Percentiles rank a stretch among this genome's conserved stretches.
phyloP scores from a whole-genome alignment of 2,888 invertebrate genomes.

The Antheraea assamensis region DNA sequence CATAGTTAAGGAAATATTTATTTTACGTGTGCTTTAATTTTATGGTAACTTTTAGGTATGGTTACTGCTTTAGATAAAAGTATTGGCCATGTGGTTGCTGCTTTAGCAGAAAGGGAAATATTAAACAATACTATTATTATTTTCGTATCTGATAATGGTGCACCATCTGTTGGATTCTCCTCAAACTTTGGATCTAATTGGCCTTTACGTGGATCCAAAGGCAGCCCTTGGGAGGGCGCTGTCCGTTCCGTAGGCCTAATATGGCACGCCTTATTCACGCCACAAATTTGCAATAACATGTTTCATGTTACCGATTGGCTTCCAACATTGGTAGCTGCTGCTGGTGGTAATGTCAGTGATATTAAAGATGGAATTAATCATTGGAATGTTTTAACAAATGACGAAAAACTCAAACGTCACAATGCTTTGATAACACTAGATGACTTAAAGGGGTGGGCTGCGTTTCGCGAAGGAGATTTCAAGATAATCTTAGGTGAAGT shows the following conservation, averaged over 20 bases:
- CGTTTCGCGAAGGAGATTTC: slow-evolving; percentile 52
- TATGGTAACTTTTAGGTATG: slow-evolving; percentile 64
- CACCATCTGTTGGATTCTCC: slow-evolving; percentile 84
- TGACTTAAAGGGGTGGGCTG: slow-evolving; percentile 56
- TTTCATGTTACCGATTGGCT: slow-evolving; percentile 91
- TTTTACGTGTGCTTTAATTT: neutral
- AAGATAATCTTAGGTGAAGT: slow-evolving; percentile 55
- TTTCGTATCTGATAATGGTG: slow-evolving; percentile 93
- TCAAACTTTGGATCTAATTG: slow-evolving; percentile 87
- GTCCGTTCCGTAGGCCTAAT: slow-evolving; percentile 86
- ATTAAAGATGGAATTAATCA: slow-evolving; percentile 84
- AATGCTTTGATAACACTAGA: slow-evolving; percentile 81
- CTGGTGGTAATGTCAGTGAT: slow-evolving; percentile 43
- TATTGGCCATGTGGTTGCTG: slow-evolving; percentile 86
- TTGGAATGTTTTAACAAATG: slow-evolving; percentile 81
- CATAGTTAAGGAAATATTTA: neutral
- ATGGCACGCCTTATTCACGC: slow-evolving; percentile 79
- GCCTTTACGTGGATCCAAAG: slow-evolving; percentile 89
- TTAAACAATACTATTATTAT: slow-evolving; percentile 89
- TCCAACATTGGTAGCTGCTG: slow-evolving; percentile 83
- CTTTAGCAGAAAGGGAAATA: slow-evolving; percentile 84
- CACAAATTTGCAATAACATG: slow-evolving; percentile 75
- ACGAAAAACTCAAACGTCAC: slow-evolving; percentile 57
- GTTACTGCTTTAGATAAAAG: slow-evolving; percentile 89
- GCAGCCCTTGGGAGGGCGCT: slow-evolving; percentile 91